Evolutionary conservation across 1,140 invertebrate species (phyloP).

Genomic region (Tetraneura akinire): DNA sequence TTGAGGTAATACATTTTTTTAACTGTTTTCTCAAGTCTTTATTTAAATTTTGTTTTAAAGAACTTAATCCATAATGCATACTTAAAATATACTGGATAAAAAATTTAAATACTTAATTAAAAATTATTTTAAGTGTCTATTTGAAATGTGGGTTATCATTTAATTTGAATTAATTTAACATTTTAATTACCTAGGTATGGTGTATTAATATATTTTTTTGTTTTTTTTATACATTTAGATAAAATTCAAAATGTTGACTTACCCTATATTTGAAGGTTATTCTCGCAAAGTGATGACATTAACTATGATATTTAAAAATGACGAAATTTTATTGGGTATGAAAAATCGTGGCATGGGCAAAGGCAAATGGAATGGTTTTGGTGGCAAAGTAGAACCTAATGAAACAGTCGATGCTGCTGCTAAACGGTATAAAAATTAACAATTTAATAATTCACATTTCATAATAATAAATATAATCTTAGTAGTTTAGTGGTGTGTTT

Average conservation of each 20-base stretch:
- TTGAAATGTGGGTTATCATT: neutral
- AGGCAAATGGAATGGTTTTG: conserved; percentile 79
- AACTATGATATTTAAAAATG: conserved; percentile 64
- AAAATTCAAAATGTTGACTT: conserved; percentile 13
- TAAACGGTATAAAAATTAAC: conserved; percentile 59
- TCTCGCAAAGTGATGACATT: conserved; percentile 63
- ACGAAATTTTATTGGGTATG: conserved; percentile 67
- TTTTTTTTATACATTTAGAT: neutral
- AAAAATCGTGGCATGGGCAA: conserved; percentile 76
- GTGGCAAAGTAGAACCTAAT: conserved; percentile 73
- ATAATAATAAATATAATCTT: neutral
- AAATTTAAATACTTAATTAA: too few relatives aligned
- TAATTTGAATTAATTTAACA: neutral
- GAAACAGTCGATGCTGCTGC: conserved; percentile 70
- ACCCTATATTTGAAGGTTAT: conserved; percentile 19
- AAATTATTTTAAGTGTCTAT: too few relatives aligned
- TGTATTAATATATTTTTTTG: neutral
- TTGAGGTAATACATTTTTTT: too few relatives aligned
- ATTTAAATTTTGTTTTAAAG: too few relatives aligned
- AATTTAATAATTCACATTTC: too few relatives aligned
- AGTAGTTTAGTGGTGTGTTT: neutral
- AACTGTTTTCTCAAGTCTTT: too few relatives aligned
- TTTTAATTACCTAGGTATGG: neutral
- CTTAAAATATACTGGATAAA: too few relatives aligned
- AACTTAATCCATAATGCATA: too few relatives aligned